Evolutionary conservation across 1,140 invertebrate genomes (phyloP).

Genomic region (Euura lappo): DNA sequence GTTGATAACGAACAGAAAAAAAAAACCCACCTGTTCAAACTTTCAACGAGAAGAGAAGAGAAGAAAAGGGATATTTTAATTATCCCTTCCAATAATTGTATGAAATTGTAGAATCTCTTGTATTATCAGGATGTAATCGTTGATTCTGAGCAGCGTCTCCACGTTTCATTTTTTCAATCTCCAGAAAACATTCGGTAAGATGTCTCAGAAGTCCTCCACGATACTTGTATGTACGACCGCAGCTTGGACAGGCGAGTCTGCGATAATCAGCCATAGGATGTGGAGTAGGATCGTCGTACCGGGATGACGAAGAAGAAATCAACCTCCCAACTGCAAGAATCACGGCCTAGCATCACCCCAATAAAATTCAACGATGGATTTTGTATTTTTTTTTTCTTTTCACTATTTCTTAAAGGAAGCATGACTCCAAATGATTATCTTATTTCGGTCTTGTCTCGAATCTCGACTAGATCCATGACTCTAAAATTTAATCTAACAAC

Average conservation of each 20-base stretch:
- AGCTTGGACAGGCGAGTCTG: constrained; percentile 50
- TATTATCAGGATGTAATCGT: too few species aligned
- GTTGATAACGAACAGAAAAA: constrained; percentile 25
- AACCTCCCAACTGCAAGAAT: constrained; percentile 48
- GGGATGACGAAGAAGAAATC: constrained; percentile 30
- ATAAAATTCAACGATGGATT: background rate
- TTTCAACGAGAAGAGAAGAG: constrained; percentile 20
- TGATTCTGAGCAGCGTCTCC: constrained; percentile 14
- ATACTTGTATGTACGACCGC: constrained; percentile 55
- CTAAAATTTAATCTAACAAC: too few species aligned
- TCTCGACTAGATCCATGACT: too few species aligned
- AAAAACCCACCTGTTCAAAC: constrained; percentile 34
- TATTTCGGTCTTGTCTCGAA: too few species aligned
- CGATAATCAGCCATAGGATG: constrained; percentile 51
- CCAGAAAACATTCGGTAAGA: constrained; percentile 49
- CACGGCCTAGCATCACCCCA: constrained; percentile 35
- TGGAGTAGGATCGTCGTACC: constrained; percentile 27
- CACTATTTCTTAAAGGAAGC: too few species aligned
- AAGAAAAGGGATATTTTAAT: constrained; percentile 19
- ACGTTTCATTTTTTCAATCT: constrained; percentile 44
- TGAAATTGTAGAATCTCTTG: constrained; percentile 17
- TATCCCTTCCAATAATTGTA: constrained; percentile 52
- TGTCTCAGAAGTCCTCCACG: constrained; percentile 52
- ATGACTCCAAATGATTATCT: too few species aligned
- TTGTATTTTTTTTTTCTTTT: too few species aligned